Percentiles rank a stretch among this genome's conserved stretches.
These are phyloP conservation scores for Emmelina monodactyla DNA, from an alignment of 2,888 invertebrate species.

Conservation along the genomic window DNA sequence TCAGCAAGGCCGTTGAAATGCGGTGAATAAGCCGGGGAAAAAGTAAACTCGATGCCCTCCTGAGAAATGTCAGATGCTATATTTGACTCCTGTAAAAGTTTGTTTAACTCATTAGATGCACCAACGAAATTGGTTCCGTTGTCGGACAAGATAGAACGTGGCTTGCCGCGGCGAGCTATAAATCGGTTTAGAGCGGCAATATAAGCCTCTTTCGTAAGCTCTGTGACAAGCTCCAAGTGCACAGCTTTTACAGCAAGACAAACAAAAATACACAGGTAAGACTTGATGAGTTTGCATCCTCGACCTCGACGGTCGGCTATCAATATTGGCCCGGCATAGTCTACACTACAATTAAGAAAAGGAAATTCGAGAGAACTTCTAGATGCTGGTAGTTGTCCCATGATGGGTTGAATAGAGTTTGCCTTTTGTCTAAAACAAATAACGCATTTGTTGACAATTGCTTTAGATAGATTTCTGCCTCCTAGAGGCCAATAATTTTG, in stretches of 20 bases:
- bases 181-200: slow-evolving; percentile 16
- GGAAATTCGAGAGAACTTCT: slow-evolving; percentile 5
- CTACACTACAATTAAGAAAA: slow-evolving; percentile 10
- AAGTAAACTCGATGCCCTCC: too few relatives aligned
- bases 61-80: background rate
- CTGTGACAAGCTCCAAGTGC: slow-evolving; percentile 17
- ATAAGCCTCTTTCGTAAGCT: slow-evolving; percentile 15
- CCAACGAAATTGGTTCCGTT: slow-evolving; percentile 17
- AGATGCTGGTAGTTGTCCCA: background rate
- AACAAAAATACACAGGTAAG: too few relatives aligned
- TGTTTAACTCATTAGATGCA: slow-evolving; percentile 13
- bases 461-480: background rate
- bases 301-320: slow-evolving; percentile 11
- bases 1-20: too few relatives aligned
- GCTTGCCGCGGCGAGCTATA: slow-evolving; percentile 16
- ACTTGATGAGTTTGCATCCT: slow-evolving; percentile 9
- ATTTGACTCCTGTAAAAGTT: background rate
- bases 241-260: slow-evolving; percentile 12
- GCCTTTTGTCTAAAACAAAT: background rate
- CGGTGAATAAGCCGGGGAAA: too few relatives aligned
- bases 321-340: slow-evolving; percentile 14
- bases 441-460: background rate
- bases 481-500: background rate
- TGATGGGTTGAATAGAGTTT: background rate
- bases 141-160: slow-evolving; percentile 14